phyloP scores from a whole-genome alignment of 2,797 vertebrate species.

The Oreonectes daqikongensis region DNA sequence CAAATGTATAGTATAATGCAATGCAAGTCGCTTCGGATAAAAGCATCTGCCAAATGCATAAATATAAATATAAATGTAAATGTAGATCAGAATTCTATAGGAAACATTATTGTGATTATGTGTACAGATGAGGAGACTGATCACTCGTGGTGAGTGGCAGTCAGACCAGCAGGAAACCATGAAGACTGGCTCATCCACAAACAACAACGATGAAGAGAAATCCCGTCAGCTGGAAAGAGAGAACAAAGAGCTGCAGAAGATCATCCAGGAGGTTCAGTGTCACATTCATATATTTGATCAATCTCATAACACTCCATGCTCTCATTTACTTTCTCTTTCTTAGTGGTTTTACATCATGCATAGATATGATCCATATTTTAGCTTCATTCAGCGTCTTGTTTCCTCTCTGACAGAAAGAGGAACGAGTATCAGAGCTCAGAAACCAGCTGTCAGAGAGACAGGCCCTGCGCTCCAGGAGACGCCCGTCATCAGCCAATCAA shows the following conservation, averaged over 20 bases:
- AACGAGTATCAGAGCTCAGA: constrained; percentile 88
- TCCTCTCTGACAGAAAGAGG: constrained; percentile 82
- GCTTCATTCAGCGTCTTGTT: constrained; percentile 2
- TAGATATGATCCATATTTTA: neutral
- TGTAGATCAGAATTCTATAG: neutral
- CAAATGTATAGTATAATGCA: too few relatives aligned
- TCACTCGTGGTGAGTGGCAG: constrained; percentile 96
- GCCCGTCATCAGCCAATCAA: constrained; percentile 77
- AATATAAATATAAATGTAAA: too few relatives aligned
- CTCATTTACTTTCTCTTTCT: neutral
- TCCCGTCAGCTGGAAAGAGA: constrained; percentile 91
- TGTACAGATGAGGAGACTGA: constrained; percentile 88
- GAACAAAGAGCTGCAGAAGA: constrained; percentile 92
- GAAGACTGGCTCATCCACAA: constrained; percentile 94
- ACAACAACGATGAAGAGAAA: constrained; percentile 98
- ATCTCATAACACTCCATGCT: neutral
- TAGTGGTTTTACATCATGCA: neutral
- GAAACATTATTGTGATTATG: neutral
- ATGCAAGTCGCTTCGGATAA: too few relatives aligned
- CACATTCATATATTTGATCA: neutral
- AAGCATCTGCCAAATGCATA: too few relatives aligned
- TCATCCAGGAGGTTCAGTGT: constrained; percentile 89
- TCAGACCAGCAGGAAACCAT: constrained; percentile 97
- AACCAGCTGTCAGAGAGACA: constrained; percentile 90
- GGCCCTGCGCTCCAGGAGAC: constrained; percentile 87